Evolutionary conservation across 2,888 invertebrate genomes (phyloP).

Genomic region (Eupithecia insigniata): DNA sequence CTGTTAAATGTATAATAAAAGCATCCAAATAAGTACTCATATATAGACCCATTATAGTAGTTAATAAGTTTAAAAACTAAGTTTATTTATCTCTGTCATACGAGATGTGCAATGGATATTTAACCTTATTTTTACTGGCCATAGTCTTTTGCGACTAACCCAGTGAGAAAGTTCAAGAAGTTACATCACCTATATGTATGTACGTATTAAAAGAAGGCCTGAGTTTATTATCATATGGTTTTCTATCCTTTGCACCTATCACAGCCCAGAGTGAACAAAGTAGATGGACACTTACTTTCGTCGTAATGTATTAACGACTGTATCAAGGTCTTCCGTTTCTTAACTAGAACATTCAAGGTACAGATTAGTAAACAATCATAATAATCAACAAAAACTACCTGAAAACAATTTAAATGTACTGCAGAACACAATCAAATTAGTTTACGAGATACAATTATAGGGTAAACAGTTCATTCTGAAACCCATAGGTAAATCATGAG

Average conservation of each 20-base stretch:
- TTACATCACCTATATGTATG: background rate
- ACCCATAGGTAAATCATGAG: background rate
- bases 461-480: background rate
- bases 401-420: background rate
- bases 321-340: constrained; percentile 61
- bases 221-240: background rate
- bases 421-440: background rate
- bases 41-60: background rate
- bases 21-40: constrained; percentile 13
- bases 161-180: background rate
- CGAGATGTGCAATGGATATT: constrained; percentile 17
- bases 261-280: constrained; percentile 13
- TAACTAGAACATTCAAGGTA: constrained; percentile 47
- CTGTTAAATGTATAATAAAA: background rate
- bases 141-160: background rate
- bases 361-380: constrained; percentile 29
- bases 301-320: constrained; percentile 56
- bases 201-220: background rate
- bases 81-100: background rate
- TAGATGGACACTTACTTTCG: constrained; percentile 69
- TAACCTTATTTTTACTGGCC: background rate
- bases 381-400: constrained; percentile 3
- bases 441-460: background rate
- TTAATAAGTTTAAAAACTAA: background rate
- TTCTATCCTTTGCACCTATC: constrained; percentile 27